Base-by-base conservation (phyloP, 2,888 invertebrate species). In the Petrolisthes cinctipes region DNA sequence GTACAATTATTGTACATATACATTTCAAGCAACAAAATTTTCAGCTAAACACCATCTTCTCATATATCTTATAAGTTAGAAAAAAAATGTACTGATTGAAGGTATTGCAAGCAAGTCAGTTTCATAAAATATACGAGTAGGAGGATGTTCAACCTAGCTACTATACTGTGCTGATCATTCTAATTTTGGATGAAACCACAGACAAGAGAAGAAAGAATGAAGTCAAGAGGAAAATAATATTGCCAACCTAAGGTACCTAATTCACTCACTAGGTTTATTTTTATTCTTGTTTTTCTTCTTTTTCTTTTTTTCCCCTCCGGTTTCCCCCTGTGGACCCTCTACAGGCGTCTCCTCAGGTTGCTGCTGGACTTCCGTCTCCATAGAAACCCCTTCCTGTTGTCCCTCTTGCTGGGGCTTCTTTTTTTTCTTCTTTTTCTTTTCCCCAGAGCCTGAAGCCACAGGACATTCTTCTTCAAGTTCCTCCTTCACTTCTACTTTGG, bases 221-320 rank as follows among this genome's bases (percentile, higher is more conserved):
- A 37, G 2, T 37, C 37, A 37, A 37, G 2, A 37, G 37, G 0
- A 37, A 37, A 37, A 37, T 37, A 37, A 37, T 37, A 37, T 37
- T 37, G 37, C 37, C 0, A 37, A 37, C 37, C 37, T 37, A 37
- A 37, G 37, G 37, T 37, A 37, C 2, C 2, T 37, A 37, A 37
- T 37, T 37, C 37, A 37, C 37, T 37, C 37, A 37, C 37, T 54
- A 56, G 78, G n/a, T 79, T 53, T 6, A 81, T 37, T 57, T 76
- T 23, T 7, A 9, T 80, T 66, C 76, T 86, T 78, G 57, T 83
- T 86, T 54, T 86, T 86, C 78, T 86, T 86, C 86, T 86, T 86
- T 57, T 86, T 86, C 56, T 86, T 86, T 71, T 86, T 86, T 71
- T 86, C 68, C 61, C 51, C 51, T 17, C 76, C 23, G n/a, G 78